Base-by-base conservation (phyloP, 2,888 invertebrate genomes). In the Endomychus coccineus region DNA sequence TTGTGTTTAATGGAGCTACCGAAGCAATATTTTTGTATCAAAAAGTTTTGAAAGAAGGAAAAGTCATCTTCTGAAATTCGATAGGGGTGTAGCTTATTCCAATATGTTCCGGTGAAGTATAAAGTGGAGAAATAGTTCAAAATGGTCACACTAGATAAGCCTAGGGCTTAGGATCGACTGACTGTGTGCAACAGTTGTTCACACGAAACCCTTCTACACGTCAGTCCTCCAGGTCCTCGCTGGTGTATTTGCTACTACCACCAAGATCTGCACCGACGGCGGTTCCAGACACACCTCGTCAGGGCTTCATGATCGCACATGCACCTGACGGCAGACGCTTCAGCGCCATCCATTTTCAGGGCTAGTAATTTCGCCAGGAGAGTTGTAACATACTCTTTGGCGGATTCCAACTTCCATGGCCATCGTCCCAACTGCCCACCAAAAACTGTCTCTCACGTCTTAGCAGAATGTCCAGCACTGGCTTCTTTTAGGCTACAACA, bases 371-470 rank as follows among this genome's bases (percentile, higher is more conserved):
- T 14, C 28, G 28, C 16, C 4, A 15, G 15, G 14, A 16, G 73
- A 74, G 74, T 73, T 63, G 68, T 74, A 62, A 50, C 62, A 62
- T 64, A 66, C 61, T 71, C 59, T 61, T 64, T 62, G 71, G 71
- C 73, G 72, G 74, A 68, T 71, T 71, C 73, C 76, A 70, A 78
- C 77, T 78, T 78, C 76, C 75, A 75, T 76, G 76, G 72, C 74
- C n/a, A n/a, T n/a, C n/a, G n/a, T n/a, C n/a, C n/a, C n/a, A n/a
- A n/a, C n/a, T n/a, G n/a, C n/a, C n/a, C n/a, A n/a, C n/a, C n/a
- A n/a, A n/a, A n/a, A n/a, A n/a, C n/a, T n/a, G n/a, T n/a, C n/a
- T n/a, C n/a, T n/a, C n/a, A n/a, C n/a, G n/a, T n/a, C n/a, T n/a
- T n/a, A n/a, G n/a, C n/a, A n/a, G n/a, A n/a, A n/a, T n/a, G n/a